Conservation (phyloP, 1,140 invertebrate species). For the Leptestheria dahalacensis region DNA sequence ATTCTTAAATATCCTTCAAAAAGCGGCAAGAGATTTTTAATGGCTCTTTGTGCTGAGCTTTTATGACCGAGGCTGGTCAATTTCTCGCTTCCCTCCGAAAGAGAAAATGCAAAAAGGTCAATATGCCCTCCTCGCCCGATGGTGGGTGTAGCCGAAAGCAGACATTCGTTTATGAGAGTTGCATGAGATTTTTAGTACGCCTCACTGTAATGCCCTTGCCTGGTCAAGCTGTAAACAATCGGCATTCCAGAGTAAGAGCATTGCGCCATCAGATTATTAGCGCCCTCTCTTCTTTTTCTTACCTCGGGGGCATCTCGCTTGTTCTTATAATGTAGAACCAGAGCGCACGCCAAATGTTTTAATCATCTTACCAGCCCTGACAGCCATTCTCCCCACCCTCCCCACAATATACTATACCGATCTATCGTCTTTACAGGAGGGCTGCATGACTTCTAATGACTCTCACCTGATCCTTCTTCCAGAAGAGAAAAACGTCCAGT, state of each 20-base stretch:
- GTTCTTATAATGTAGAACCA: not conserved
- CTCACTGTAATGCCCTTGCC: not conserved
- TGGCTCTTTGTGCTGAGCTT: not conserved
- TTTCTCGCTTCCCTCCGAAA: not conserved
- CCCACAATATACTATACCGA: not conserved
- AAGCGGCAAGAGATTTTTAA: not conserved
- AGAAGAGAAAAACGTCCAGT: too few relatives aligned
- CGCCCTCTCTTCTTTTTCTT: not conserved
- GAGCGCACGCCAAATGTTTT: not conserved
- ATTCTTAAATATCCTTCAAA: not conserved
- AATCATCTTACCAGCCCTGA: not conserved
- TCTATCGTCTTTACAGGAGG: too few relatives aligned
- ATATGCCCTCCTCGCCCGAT: not conserved
- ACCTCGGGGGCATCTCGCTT: not conserved
- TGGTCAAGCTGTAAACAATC: not conserved
- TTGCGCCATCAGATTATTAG: not conserved
- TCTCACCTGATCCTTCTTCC: too few relatives aligned
- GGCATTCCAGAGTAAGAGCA: not conserved
- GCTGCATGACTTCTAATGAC: too few relatives aligned
- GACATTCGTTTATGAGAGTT: not conserved
- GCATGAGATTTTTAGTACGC: not conserved
- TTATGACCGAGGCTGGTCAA: not conserved
- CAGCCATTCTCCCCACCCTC: not conserved
- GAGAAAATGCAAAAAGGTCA: not conserved
- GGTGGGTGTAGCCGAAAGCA: not conserved